Conservation (phyloP, 2,797 vertebrate species). For the Rhadinocentrus ornatus region DNA sequence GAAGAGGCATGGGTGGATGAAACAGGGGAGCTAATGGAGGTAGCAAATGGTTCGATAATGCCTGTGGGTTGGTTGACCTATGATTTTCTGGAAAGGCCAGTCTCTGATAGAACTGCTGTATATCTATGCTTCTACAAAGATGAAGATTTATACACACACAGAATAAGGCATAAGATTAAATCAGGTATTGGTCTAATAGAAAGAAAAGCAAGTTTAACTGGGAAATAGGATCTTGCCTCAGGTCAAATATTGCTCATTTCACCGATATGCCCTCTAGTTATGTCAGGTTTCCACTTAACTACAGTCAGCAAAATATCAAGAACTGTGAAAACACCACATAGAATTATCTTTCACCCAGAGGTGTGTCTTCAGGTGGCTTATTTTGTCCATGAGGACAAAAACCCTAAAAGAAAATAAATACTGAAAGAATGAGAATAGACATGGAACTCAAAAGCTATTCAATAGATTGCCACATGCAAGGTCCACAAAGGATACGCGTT, state of each 20-base stretch:
- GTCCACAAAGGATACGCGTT: no score
- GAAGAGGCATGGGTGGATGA: slow-evolving; percentile 36
- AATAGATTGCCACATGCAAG: no score
- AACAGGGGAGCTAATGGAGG: slow-evolving; percentile 40
- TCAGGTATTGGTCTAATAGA: background rate
- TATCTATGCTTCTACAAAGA: slow-evolving; percentile 3
- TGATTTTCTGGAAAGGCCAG: slow-evolving; percentile 55
- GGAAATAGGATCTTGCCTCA: background rate
- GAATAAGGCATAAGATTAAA: background rate
- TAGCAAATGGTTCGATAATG: slow-evolving; percentile 41
- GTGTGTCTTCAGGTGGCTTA: no score
- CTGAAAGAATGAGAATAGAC: no score
- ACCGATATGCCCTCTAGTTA: background rate
- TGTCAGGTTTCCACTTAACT: background rate
- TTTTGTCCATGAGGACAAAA: background rate
- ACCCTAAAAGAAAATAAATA: no score
- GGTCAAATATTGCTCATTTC: slow-evolving; percentile 5
- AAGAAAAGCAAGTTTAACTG: background rate
- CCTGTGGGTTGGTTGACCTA: slow-evolving; percentile 58
- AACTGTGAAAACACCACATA: no score
- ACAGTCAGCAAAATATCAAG: no score
- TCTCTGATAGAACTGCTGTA: slow-evolving; percentile 12
- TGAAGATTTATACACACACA: background rate
- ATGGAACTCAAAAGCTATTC: no score
- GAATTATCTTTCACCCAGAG: no score